Evolutionary conservation across 2,797 vertebrate genomes (phyloP).

Genomic region (Lophura swinhoii): DNA sequence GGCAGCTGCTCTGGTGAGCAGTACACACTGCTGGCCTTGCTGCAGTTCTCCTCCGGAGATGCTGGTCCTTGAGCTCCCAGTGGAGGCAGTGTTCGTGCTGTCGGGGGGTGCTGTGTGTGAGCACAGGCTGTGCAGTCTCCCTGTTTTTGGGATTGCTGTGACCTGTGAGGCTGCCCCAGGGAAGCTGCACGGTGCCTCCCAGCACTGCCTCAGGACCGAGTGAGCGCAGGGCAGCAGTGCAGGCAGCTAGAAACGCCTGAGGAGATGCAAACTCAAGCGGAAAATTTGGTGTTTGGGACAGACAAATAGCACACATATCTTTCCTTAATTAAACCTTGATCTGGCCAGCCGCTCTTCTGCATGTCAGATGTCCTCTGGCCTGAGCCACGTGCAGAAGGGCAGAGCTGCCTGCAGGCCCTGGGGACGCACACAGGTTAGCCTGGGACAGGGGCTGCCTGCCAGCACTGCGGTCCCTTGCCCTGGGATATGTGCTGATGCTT

Average conservation of each 20-base stretch:
- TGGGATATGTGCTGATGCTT: background rate
- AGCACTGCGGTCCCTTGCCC: background rate
- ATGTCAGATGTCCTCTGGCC: background rate
- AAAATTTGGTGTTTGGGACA: background rate
- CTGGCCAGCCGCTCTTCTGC: background rate
- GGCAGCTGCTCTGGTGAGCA: background rate
- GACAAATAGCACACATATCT: background rate
- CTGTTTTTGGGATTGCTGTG: background rate
- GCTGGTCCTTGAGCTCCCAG: background rate
- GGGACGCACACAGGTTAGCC: background rate
- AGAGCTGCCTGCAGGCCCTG: background rate
- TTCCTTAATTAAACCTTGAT: background rate
- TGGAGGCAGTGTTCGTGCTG: accelerated
- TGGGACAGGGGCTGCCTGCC: background rate
- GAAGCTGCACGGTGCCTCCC: background rate
- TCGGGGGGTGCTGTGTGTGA: background rate
- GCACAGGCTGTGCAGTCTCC: background rate
- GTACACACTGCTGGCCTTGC: background rate
- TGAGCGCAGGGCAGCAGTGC: accelerated
- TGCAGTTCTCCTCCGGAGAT: too few species aligned
- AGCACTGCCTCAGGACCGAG: background rate
- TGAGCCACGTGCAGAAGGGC: background rate
- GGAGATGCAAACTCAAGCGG: background rate
- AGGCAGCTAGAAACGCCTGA: accelerated
- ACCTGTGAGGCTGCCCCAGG: background rate